Percentiles rank a stretch among this genome's conserved stretches.
Evolutionary conservation across 2,797 vertebrate species (phyloP).

Genomic region (Falco naumanni): DNA sequence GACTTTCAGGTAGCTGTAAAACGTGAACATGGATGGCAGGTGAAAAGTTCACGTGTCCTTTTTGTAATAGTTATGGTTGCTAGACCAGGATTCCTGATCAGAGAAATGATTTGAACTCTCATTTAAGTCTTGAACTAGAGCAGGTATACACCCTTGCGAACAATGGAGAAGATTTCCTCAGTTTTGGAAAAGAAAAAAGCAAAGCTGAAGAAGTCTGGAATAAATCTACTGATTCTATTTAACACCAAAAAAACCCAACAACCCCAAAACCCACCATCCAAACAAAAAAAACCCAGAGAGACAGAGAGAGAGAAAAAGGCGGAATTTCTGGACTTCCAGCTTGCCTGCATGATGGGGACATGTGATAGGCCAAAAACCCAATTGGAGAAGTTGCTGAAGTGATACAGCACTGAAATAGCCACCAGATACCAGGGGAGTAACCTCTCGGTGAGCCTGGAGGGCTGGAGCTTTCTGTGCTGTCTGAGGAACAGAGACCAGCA

Average conservation of each 20-base stretch:
- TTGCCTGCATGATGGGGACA: background rate
- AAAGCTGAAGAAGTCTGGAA: background rate
- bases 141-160: background rate
- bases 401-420: background rate
- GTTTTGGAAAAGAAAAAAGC: background rate
- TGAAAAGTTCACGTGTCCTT: background rate
- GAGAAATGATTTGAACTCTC: background rate
- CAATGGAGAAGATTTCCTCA: background rate
- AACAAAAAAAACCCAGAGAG: no score
- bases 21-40: background rate
- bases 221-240: background rate
- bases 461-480: background rate
- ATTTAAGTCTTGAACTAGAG: background rate
- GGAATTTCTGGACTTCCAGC: background rate
- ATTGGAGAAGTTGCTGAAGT: background rate
- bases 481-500: background rate
- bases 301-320: no score
- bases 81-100: background rate
- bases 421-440: background rate
- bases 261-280: no score
- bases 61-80: accelerated
- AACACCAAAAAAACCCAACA: background rate
- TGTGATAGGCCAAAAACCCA: background rate
- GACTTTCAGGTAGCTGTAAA: background rate
- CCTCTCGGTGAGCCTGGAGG: background rate